Evolutionary conservation across 2,797 vertebrate species (phyloP).

Genomic region (Hemibagrus guttatus): DNA sequence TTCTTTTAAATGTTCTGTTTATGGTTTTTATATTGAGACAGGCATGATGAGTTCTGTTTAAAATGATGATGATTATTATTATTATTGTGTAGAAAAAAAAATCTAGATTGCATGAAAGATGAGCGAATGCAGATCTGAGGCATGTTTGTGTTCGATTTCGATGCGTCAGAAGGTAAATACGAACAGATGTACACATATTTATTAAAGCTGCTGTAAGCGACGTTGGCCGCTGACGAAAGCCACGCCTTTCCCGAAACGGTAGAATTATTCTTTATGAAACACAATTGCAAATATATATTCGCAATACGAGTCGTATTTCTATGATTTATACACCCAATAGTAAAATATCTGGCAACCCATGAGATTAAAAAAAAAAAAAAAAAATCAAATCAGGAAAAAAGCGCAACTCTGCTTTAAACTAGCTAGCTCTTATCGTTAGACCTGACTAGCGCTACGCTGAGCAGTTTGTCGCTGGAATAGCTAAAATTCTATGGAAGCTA

Average conservation of each 20-base stretch:
- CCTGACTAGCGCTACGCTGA: neutral
- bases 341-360: neutral
- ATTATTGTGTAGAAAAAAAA: slow-evolving; percentile 32
- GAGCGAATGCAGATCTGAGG: slow-evolving; percentile 15
- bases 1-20: slow-evolving; percentile 18
- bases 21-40: slow-evolving; percentile 41
- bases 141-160: neutral
- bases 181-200: slow-evolving; percentile 16
- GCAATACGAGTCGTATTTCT: too few species aligned
- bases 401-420: neutral
- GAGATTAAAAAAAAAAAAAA: neutral
- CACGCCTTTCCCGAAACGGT: neutral
- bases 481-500: neutral
- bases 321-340: neutral
- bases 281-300: neutral
- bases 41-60: slow-evolving; percentile 38
- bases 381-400: neutral
- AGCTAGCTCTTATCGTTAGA: neutral
- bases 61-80: slow-evolving; percentile 31
- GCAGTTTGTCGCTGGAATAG: neutral
- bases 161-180: neutral
- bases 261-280: neutral
- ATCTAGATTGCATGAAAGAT: slow-evolving; percentile 29
- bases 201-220: slow-evolving; percentile 35
- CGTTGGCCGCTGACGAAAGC: neutral